Evolutionary conservation across 2,797 vertebrate species (phyloP).

Genomic region (Acipenser ruthenus): DNA sequence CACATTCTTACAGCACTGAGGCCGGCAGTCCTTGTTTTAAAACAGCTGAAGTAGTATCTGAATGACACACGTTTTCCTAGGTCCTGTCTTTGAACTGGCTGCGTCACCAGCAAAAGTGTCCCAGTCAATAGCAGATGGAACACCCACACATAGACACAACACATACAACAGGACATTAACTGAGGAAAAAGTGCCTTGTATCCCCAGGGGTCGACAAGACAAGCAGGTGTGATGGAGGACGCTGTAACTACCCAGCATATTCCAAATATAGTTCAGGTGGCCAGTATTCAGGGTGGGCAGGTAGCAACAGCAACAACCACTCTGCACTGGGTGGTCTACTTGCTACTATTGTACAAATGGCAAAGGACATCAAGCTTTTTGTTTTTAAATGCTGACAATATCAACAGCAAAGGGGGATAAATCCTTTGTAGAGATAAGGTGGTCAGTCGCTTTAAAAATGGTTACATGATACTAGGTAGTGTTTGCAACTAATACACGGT

Average conservation of each 20-base stretch:
- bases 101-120: conserved; percentile 22
- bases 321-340: conserved; percentile 61
- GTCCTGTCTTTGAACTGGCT: conserved; percentile 47
- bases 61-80: conserved; percentile 40
- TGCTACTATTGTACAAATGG: conserved; percentile 59
- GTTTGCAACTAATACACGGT: too few relatives aligned
- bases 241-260: conserved; percentile 24
- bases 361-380: conserved; percentile 27
- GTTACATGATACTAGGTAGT: too few relatives aligned
- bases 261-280: conserved; percentile 28
- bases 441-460: too few relatives aligned
- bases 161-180: conserved; percentile 35
- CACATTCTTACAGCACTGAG: too few relatives aligned
- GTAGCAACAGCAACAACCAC: conserved; percentile 34
- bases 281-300: conserved; percentile 32
- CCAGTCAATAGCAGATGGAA: conserved; percentile 38
- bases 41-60: conserved; percentile 8
- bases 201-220: conserved; percentile 28
- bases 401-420: conserved; percentile 16
- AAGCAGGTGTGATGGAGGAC: conserved; percentile 56
- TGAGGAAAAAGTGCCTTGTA: conserved; percentile 33
- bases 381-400: conserved; percentile 25
- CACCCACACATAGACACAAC: conserved; percentile 37
- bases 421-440: too few relatives aligned
- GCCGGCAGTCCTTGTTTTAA: too few relatives aligned